Evolutionary conservation across 2,888 invertebrate genomes (phyloP).

Genomic region (Cryptus viduatorius): DNA sequence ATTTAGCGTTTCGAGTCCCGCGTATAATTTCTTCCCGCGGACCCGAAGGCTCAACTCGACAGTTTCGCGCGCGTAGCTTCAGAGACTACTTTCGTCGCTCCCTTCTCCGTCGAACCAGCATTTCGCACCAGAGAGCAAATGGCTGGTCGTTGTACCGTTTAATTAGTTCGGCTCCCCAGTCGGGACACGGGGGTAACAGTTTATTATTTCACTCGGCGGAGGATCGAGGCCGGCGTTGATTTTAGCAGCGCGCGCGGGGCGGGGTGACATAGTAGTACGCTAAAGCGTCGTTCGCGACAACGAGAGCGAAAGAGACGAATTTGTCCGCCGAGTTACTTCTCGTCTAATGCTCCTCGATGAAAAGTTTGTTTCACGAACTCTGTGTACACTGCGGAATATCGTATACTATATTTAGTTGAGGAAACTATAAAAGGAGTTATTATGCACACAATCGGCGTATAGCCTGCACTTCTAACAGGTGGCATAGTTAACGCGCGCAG

Average conservation of each 20-base stretch:
- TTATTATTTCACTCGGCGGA: constrained; percentile 64
- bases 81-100: constrained; percentile 27
- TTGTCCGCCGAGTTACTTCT: constrained; percentile 21
- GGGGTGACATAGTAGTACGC: constrained; percentile 29
- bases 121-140: constrained; percentile 45
- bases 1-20: constrained; percentile 44
- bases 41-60: not conserved
- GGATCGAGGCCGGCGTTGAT: constrained; percentile 46
- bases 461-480: constrained; percentile 27
- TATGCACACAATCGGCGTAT: constrained; percentile 44
- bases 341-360: constrained; percentile 9
- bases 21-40: constrained; percentile 33
- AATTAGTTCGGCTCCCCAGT: constrained; percentile 72
- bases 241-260: constrained; percentile 15
- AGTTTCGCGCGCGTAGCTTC: constrained; percentile 62
- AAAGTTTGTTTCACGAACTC: constrained; percentile 42
- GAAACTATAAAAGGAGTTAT: constrained; percentile 49
- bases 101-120: constrained; percentile 37
- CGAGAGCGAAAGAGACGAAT: constrained; percentile 17
- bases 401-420: constrained; percentile 19
- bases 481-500: constrained; percentile 21
- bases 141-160: constrained; percentile 71
- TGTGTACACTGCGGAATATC: constrained; percentile 21
- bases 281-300: not conserved
- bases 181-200: constrained; percentile 48